Conservation (phyloP, 2,888 invertebrate genomes). For the Allolobophora icterica region DNA sequence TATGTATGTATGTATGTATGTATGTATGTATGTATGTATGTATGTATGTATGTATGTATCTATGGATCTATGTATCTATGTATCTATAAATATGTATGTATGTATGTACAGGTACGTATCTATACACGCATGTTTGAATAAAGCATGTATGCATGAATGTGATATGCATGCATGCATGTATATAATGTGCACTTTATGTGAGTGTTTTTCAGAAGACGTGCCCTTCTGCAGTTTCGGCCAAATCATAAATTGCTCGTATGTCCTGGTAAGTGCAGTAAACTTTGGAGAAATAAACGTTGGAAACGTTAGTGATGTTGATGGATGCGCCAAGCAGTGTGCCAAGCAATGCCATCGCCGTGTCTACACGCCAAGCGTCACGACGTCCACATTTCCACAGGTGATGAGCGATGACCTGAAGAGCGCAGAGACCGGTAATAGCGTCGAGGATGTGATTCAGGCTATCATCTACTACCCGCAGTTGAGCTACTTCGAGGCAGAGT, state of each 20-base stretch:
- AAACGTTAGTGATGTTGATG: background rate
- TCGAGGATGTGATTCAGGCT: background rate
- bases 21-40: too few species aligned
- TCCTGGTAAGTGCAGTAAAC: background rate
- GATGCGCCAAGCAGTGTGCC: background rate
- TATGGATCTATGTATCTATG: too few species aligned
- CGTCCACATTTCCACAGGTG: background rate
- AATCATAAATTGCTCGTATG: background rate
- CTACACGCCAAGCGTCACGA: background rate
- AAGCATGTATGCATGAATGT: too few species aligned
- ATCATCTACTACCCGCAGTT: slow-evolving; percentile 5
- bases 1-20: too few species aligned
- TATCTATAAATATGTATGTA: too few species aligned
- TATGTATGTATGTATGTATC: too few species aligned
- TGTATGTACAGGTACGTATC: too few species aligned
- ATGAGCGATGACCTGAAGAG: background rate
- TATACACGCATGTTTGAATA: too few species aligned
- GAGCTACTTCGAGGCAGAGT: background rate
- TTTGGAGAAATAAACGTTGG: background rate
- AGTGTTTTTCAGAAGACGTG: background rate
- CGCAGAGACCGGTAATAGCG: background rate
- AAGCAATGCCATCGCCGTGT: background rate
- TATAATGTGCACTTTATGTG: background rate
- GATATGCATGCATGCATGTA: too few species aligned
- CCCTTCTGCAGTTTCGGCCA: background rate